phyloP scores from a whole-genome alignment of 2,797 vertebrate species.

The Erethizon dorsatum region DNA sequence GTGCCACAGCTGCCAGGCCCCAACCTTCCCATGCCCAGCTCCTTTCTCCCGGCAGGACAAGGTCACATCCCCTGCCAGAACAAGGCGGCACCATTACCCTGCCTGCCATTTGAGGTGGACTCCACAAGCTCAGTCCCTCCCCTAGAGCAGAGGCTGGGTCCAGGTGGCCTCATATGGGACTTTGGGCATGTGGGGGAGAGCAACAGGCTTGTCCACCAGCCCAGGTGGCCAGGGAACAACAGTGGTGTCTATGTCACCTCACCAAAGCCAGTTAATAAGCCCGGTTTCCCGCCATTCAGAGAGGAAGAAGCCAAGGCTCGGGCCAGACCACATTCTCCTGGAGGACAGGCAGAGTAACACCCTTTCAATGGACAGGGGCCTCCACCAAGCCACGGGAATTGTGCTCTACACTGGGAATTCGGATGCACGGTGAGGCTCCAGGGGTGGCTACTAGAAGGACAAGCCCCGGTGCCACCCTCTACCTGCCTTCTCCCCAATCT shows the following conservation, averaged over 20 bases:
- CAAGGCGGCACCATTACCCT: not conserved
- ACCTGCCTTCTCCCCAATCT: conserved; percentile 96
- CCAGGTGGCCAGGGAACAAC: not conserved
- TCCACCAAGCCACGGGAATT: too few species aligned
- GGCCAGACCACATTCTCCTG: not conserved
- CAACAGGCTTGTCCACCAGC: not conserved
- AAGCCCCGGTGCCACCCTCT: not conserved
- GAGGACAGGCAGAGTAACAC: not conserved
- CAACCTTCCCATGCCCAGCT: not conserved
- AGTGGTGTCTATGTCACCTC: not conserved
- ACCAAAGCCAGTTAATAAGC: not conserved
- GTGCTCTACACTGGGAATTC: too few species aligned
- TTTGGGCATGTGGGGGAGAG: not conserved
- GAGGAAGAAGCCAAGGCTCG: not conserved
- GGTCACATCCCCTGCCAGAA: not conserved
- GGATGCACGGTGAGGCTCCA: not conserved
- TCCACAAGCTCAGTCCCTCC: too few species aligned
- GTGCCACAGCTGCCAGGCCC: not conserved
- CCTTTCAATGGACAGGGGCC: not conserved
- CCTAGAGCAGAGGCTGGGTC: too few species aligned
- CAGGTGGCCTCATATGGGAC: too few species aligned
- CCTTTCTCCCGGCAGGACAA: not conserved
- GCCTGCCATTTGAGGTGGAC: not conserved
- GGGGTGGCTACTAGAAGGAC: not conserved
- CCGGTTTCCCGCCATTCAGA: not conserved